phyloP scores from a whole-genome alignment of 2,888 invertebrate species.

The Drosophila picticornis region DNA sequence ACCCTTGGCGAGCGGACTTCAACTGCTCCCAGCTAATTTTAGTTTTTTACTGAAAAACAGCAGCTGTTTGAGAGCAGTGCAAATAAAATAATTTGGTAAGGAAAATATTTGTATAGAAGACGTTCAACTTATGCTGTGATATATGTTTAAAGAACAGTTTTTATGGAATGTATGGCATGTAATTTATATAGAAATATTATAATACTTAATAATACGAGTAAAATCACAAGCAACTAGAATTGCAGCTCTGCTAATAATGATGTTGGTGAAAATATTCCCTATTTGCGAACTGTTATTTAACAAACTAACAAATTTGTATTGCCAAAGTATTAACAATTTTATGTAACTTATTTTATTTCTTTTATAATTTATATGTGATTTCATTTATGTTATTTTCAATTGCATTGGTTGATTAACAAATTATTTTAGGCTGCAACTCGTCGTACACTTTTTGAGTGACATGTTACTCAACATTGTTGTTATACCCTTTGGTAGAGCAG shows the following conservation, averaged over 20 bases:
- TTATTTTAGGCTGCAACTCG: background rate
- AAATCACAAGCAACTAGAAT: background rate
- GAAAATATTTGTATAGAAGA: background rate
- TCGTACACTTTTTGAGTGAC: background rate
- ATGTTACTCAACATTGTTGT: no score
- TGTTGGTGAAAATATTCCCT: background rate
- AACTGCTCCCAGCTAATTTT: background rate
- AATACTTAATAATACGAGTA: background rate
- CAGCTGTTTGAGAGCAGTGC: background rate
- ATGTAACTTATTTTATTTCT: no score
- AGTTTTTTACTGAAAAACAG: background rate
- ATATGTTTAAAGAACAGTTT: background rate
- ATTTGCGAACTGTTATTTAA: background rate
- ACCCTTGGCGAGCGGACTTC: background rate
- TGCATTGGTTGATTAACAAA: background rate
- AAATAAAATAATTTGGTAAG: background rate
- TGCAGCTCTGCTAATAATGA: background rate
- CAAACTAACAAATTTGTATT: background rate
- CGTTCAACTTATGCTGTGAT: background rate
- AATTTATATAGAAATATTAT: background rate
- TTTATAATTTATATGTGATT: background rate
- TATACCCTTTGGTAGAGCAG: background rate
- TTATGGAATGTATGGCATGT: background rate
- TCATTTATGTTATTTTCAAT: background rate
- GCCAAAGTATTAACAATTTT: rapidly evolving